Evolutionary conservation across 1,140 invertebrate species (phyloP).

Genomic region (Asobara japonica): DNA sequence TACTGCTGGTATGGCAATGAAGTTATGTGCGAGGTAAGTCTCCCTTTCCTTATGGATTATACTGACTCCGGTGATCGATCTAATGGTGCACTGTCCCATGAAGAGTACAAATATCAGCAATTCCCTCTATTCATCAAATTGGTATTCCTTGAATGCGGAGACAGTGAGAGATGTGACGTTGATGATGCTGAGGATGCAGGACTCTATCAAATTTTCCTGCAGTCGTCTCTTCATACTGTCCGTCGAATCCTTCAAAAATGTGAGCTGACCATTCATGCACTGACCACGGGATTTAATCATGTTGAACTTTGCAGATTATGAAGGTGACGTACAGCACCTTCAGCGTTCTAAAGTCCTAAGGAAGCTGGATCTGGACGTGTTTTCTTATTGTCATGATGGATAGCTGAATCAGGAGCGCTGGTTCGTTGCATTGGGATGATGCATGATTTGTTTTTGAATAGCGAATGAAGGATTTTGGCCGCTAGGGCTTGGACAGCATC

Average conservation of each 20-base stretch:
- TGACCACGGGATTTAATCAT: not conserved
- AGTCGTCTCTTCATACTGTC: not conserved
- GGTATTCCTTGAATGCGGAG: not conserved
- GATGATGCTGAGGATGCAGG: not conserved
- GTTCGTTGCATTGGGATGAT: too few species aligned
- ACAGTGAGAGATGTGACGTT: not conserved
- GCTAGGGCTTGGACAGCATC: too few species aligned
- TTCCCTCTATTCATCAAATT: not conserved
- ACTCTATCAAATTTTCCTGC: not conserved
- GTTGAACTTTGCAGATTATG: not conserved
- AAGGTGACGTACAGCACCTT: not conserved
- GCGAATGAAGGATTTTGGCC: too few species aligned
- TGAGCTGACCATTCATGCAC: not conserved
- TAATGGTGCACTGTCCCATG: too few species aligned
- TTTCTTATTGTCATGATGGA: too few species aligned
- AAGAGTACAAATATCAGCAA: not conserved
- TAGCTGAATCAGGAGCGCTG: too few species aligned
- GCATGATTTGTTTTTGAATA: too few species aligned
- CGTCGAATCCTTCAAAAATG: not conserved
- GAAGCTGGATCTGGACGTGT: too few species aligned
- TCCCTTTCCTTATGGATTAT: too few species aligned
- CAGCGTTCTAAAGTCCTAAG: not conserved
- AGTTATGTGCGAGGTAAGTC: not conserved
- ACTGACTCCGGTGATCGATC: too few species aligned
- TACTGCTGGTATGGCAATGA: not conserved